These are phyloP conservation scores for Bilobella aurantiaca DNA, from an alignment of 1,140 invertebrate species.

Conservation along the genomic window DNA sequence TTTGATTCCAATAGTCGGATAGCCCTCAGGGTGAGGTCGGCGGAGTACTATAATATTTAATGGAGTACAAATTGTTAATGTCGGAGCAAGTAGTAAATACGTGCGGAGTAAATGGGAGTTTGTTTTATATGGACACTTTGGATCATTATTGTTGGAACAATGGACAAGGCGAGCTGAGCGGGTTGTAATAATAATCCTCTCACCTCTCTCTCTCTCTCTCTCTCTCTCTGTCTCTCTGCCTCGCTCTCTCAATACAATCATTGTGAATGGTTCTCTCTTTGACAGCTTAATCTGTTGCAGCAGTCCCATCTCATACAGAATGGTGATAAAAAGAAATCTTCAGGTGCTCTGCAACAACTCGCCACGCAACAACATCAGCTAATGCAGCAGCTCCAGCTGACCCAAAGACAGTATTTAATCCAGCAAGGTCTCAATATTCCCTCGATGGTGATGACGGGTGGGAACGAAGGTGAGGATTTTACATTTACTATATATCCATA, in stretches of 20 bases:
- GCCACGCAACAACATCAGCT: conserved; percentile 66
- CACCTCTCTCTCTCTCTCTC: no score
- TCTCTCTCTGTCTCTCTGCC: conserved; percentile 24
- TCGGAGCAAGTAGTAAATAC: no score
- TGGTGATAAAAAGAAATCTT: conserved; percentile 53
- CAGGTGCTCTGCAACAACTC: conserved; percentile 55
- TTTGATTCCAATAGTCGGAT: no score
- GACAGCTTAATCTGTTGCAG: conserved; percentile 55
- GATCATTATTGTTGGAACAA: no score
- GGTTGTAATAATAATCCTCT: no score
- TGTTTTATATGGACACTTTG: no score
- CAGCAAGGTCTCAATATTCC: conserved; percentile 55
- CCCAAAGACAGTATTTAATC: conserved; percentile 61
- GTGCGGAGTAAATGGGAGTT: no score
- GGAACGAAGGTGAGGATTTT: conserved; percentile 21
- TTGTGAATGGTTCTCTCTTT: no score
- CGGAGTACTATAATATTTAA: no score
- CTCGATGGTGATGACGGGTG: conserved; percentile 38
- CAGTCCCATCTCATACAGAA: conserved; percentile 64
- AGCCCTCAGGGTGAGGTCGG: no score
- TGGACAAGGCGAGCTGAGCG: no score
- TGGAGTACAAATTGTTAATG: no score
- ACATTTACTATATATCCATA: background rate
- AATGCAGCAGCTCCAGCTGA: conserved; percentile 61
- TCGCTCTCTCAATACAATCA: background rate